Evolutionary conservation across 2,888 invertebrate species (phyloP), one percentile per base, ranked within the genome.

Genomic region (Chrysomela aeneicollis): DNA sequence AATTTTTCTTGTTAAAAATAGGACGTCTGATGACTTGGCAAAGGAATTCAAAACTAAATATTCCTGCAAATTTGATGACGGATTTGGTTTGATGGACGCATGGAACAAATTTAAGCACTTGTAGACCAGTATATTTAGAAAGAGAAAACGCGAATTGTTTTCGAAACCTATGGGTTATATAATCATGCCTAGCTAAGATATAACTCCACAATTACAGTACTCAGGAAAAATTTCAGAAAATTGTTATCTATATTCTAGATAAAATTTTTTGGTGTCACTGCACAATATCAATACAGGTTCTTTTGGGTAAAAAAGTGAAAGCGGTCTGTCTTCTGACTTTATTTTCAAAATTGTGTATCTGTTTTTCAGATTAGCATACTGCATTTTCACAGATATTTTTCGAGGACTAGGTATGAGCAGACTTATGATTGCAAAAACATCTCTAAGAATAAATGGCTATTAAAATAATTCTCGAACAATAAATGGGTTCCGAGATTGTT

Each of bases 21-120:
- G 77, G 77, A 78, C 78, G 77, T 76, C 71, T 71, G 64, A 67
- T 70, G 67, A 71, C 55, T 55, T 63, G 68, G 64, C 59, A 47
- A 59, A 63, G 50, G 54, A 61, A 58, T 63, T 30, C 42, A 63
- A 66, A 66, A 63, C 52, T 64, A 62, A 71, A 74, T 67, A 67
- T 76, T 75, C 74, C 76, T 76, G 71, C 72, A 71, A 68, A 67
- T 63, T 70, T 74, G 47, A 68, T 77, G 79, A 79, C 79, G 79
- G 79, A 79, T 71, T 76, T 75, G 72, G 74, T 74, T 76, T 70
- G 64, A 77, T 81, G 82, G 82, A 82, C 82, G 82, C 82, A 81
- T 81, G 78, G 77, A 82, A 82, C 79, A 80, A 81, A 71, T 73
- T 59, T 67, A 81, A 81, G 81, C 80, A 79, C 71, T 79, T 78